phyloP scores from a whole-genome alignment of 2,113 vertebrate genomes.

The Paradisaea rubra region DNA sequence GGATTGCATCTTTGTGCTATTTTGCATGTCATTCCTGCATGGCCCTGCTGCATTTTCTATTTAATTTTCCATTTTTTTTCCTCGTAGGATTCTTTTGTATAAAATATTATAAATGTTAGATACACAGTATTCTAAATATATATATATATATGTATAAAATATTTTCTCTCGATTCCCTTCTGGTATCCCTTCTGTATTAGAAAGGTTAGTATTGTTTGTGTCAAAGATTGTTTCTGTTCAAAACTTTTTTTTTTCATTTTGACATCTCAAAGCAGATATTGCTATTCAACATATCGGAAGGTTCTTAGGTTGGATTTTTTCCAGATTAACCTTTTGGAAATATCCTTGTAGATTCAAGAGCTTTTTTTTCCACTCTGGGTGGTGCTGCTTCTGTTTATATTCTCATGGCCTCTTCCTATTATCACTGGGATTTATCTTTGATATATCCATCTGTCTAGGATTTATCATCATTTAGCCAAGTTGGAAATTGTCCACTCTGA shows the following conservation, averaged over 20 bases:
- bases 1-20: neutral
- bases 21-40: neutral
- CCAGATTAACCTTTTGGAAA: neutral
- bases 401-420: neutral
- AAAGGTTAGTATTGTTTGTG: neutral
- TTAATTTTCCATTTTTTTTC: neutral
- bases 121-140: neutral
- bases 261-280: neutral
- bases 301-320: neutral
- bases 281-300: neutral
- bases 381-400: neutral
- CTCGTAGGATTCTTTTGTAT: neutral
- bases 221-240: neutral
- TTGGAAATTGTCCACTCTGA: neutral
- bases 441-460: neutral
- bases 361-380: neutral
- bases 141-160: neutral
- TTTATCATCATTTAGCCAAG: neutral
- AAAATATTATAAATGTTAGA: neutral
- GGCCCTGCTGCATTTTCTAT: neutral
- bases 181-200: neutral
- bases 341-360: neutral
- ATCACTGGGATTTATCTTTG: neutral
- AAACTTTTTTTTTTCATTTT: neutral
- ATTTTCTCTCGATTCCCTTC: neutral